These are phyloP conservation scores for Rhingia campestris DNA, from an alignment of 2,888 invertebrate genomes.

Conservation along the genomic window DNA sequence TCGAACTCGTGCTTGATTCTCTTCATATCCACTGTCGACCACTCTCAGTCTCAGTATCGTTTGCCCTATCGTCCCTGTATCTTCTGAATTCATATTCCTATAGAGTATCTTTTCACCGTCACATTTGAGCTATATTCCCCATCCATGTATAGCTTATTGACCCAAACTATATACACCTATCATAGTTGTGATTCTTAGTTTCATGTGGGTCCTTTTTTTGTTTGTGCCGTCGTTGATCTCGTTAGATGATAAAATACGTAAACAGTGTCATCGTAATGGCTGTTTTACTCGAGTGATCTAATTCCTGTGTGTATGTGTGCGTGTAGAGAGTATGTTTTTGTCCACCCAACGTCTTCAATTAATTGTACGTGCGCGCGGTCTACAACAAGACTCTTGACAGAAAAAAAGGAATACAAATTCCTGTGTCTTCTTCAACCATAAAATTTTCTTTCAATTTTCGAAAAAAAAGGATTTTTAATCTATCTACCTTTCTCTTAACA, in stretches of 20 bases:
- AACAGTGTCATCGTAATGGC: conserved; percentile 59
- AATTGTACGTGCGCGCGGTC: conserved; percentile 33
- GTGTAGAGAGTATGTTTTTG: conserved; percentile 28
- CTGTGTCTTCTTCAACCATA: conserved; percentile 19
- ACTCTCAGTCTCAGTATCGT: conserved; percentile 14
- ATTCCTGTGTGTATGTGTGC: conserved; percentile 4
- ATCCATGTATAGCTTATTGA: conserved; percentile 47
- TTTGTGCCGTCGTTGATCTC: conserved; percentile 44
- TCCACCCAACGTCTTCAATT: conserved; percentile 16
- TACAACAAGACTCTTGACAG: conserved; percentile 17
- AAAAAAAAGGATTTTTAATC: conserved; percentile 15
- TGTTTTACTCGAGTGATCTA: background rate
- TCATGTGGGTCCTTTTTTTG: conserved; percentile 33
- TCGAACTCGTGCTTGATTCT: conserved; percentile 7
- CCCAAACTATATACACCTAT: conserved; percentile 44
- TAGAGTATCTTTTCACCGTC: conserved; percentile 52
- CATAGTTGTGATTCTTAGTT: conserved; percentile 57
- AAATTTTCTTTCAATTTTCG: conserved; percentile 19
- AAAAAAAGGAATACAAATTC: background rate
- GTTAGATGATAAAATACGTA: conserved; percentile 67
- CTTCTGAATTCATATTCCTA: conserved; percentile 39
- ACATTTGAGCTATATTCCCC: conserved; percentile 55
- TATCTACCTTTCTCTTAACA: background rate
- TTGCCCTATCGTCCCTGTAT: conserved; percentile 51
- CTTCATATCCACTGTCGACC: conserved; percentile 22